A percentile compares a stretch with the other conserved stretches of the same genome.
Evolutionary conservation across 2,113 vertebrate species (phyloP).

Genomic region (Chrysemys picta): DNA sequence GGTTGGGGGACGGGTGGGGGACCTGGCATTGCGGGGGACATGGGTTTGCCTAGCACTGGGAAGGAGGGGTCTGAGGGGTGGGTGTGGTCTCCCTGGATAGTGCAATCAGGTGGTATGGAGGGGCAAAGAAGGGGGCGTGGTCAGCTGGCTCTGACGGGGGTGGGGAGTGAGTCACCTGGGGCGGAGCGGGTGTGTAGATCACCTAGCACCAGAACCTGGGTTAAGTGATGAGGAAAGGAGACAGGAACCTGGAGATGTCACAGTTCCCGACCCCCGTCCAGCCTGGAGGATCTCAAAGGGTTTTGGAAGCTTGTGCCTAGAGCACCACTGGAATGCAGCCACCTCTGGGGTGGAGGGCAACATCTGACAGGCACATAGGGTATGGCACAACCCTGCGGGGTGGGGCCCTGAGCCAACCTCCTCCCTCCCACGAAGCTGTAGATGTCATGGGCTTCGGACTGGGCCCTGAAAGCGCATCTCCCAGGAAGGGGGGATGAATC

Average conservation of each 20-base stretch:
- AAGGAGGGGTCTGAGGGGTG: too few relatives aligned
- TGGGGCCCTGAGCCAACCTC: neutral
- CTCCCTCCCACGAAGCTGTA: neutral
- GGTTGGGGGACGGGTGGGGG: too few relatives aligned
- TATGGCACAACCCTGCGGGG: neutral
- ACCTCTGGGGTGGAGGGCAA: neutral
- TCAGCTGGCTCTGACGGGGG: neutral
- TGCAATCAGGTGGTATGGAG: neutral
- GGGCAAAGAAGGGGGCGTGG: too few relatives aligned
- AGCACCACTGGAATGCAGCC: neutral
- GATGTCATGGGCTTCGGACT: neutral
- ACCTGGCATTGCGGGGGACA: neutral
- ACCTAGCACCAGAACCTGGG: neutral
- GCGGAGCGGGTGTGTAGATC: neutral
- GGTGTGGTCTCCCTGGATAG: neutral
- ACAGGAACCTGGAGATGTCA: neutral
- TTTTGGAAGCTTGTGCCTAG: neutral
- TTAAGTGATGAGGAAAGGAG: neutral
- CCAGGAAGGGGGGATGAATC: neutral
- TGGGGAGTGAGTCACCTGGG: neutral
- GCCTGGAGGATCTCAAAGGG: neutral
- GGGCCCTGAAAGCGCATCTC: neutral
- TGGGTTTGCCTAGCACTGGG: neutral
- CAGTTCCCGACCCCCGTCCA: neutral
- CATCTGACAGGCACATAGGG: neutral